phyloP scores from a whole-genome alignment of 2,113 vertebrate species.

The Ammospiza nelsoni region DNA sequence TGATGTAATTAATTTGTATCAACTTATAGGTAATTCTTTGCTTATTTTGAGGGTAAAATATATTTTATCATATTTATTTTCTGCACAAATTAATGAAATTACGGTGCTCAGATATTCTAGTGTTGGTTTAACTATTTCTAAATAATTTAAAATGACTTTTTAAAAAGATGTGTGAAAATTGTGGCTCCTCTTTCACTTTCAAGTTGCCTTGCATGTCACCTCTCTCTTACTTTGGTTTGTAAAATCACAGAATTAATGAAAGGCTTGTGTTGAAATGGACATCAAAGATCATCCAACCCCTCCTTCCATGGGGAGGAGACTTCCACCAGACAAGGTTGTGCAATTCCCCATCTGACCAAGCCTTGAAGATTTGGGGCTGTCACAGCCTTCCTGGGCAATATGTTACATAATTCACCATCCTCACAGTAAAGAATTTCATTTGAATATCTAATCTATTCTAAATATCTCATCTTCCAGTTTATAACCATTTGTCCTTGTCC shows the following conservation, averaged over 20 bases:
- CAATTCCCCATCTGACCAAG: background rate
- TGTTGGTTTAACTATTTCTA: constrained; percentile 12
- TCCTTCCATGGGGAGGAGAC: background rate
- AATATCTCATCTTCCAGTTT: background rate
- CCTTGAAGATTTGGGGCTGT: background rate
- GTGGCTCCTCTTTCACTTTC: background rate
- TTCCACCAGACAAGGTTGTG: no score
- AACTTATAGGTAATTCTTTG: constrained; percentile 43
- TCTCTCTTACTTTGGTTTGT: background rate
- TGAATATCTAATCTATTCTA: background rate
- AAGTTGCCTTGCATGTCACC: background rate
- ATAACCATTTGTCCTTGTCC: background rate
- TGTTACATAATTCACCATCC: background rate
- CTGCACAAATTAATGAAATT: constrained; percentile 54
- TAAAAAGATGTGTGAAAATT: constrained; percentile 13
- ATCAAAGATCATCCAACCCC: rapidly evolving
- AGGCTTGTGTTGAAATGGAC: background rate
- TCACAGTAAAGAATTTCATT: background rate
- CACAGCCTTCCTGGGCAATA: background rate
- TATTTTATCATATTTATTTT: constrained; percentile 50
- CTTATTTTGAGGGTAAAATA: constrained; percentile 46
- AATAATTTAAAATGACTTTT: background rate
- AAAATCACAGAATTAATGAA: background rate
- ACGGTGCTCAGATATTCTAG: constrained; percentile 40
- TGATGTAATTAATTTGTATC: constrained; percentile 56